A percentile compares a stretch with the other conserved stretches of the same genome.
Evolutionary conservation across 2,797 vertebrate species (phyloP).

Genomic region (Rhyacichthys aspro): DNA sequence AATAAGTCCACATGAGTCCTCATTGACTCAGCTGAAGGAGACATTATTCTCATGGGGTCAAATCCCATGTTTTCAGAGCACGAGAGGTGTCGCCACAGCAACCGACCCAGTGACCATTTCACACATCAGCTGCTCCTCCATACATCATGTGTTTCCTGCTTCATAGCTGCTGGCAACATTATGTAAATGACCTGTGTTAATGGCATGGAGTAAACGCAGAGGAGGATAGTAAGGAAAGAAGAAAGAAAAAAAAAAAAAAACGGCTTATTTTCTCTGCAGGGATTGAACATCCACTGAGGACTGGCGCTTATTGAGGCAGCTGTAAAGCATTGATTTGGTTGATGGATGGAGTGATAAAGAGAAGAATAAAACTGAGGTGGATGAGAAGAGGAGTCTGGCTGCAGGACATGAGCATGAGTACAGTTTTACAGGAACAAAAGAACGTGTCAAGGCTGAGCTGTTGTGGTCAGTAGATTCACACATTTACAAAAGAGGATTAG

Average conservation of each 20-base stretch:
- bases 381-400: background rate
- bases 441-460: constrained; percentile 9
- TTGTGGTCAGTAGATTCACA: background rate
- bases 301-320: constrained; percentile 17
- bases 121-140: constrained; percentile 14
- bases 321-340: constrained; percentile 33
- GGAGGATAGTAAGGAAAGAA: background rate
- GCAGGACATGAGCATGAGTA: constrained; percentile 33
- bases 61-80: background rate
- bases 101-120: constrained; percentile 28
- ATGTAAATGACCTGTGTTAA: constrained; percentile 5
- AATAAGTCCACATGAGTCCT: constrained; percentile 12
- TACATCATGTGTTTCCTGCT: background rate
- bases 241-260: constrained; percentile 4
- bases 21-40: constrained; percentile 1
- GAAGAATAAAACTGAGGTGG: constrained; percentile 22
- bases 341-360: constrained; percentile 53
- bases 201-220: constrained; percentile 1
- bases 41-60: background rate
- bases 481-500: too few species aligned
- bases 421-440: constrained; percentile 15
- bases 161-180: background rate
- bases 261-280: constrained; percentile 5
- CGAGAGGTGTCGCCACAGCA: background rate
- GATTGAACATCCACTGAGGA: constrained; percentile 1